Conservation (phyloP, 1,140 invertebrate genomes). For the Pogonomyrmex barbatus region DNA sequence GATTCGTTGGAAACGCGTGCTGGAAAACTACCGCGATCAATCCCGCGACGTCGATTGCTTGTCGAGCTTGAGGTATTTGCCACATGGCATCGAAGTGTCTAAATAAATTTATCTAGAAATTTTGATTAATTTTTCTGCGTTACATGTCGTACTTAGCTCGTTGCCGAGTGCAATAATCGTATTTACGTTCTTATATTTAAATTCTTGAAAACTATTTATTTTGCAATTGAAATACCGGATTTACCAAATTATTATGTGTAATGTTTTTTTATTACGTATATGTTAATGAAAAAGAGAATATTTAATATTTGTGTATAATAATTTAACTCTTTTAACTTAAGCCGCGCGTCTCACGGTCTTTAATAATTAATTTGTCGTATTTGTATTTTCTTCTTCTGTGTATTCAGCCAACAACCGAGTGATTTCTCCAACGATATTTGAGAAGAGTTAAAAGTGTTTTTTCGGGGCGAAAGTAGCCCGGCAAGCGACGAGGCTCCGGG, state of each 20-base stretch:
- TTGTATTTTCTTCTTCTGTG: not conserved
- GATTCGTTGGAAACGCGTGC: conserved; percentile 46
- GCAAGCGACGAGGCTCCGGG: conserved; percentile 84
- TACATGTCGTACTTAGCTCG: not conserved
- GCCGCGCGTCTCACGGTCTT: not conserved
- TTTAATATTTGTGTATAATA: not conserved
- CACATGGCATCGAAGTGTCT: not conserved
- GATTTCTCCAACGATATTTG: conserved; percentile 33
- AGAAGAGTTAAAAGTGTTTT: conserved; percentile 85
- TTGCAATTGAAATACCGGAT: not conserved
- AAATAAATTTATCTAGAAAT: not conserved
- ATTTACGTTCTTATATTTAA: not conserved
- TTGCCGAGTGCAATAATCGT: not conserved
- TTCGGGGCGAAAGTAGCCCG: conserved; percentile 83
- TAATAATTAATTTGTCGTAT: not conserved
- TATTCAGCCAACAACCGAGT: conserved; percentile 10
- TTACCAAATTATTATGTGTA: not conserved
- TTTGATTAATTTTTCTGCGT: conserved; percentile 12
- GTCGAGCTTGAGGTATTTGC: conserved; percentile 30
- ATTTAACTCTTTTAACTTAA: not conserved
- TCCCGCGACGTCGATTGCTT: conserved; percentile 22
- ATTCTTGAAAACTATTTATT: not conserved
- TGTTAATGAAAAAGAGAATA: not conserved
- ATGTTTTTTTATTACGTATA: not conserved
- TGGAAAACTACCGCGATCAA: conserved; percentile 46